phyloP scores from a whole-genome alignment of 2,113 vertebrate genomes.

The Clupea harengus region DNA sequence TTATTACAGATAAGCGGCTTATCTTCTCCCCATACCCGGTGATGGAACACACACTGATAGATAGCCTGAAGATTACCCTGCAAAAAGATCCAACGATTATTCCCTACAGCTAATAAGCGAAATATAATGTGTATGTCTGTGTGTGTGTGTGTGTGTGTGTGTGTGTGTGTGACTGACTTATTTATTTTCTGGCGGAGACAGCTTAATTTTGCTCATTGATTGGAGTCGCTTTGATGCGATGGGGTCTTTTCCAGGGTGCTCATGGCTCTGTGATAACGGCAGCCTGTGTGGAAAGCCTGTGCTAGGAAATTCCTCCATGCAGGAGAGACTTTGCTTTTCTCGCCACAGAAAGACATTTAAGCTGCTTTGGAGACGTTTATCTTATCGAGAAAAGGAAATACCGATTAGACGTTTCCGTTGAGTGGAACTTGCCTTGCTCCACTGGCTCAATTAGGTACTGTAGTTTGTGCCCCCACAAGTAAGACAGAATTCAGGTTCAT shows the following conservation, averaged over 20 bases:
- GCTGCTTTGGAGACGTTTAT: constrained; percentile 1
- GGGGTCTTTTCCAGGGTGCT: constrained; percentile 22
- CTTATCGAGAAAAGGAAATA: constrained; percentile 1
- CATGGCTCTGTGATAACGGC: not conserved
- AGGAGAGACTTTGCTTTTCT: not conserved
- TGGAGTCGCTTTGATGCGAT: constrained; percentile 22
- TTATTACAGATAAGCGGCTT: constrained; percentile 45
- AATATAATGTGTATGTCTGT: constrained; percentile 24
- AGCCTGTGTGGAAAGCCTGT: not conserved
- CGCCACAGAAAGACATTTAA: not conserved
- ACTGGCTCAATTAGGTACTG: not conserved
- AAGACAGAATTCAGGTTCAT: not conserved
- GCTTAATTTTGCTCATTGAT: constrained; percentile 15
- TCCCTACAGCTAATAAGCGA: constrained; percentile 21
- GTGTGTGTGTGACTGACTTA: not conserved
- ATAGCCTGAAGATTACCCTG: constrained; percentile 7
- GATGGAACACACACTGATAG: constrained; percentile 31
- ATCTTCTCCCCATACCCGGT: constrained; percentile 28
- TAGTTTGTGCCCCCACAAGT: not conserved
- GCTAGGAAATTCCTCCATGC: not conserved
- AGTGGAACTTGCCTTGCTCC: not conserved
- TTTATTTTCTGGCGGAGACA: not conserved
- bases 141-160: not conserved
- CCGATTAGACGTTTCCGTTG: not conserved
- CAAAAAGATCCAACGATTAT: constrained; percentile 2